Evolutionary conservation across 2,113 vertebrate genomes (phyloP).

Genomic region (Cyanoramphus novaezelandiae): DNA sequence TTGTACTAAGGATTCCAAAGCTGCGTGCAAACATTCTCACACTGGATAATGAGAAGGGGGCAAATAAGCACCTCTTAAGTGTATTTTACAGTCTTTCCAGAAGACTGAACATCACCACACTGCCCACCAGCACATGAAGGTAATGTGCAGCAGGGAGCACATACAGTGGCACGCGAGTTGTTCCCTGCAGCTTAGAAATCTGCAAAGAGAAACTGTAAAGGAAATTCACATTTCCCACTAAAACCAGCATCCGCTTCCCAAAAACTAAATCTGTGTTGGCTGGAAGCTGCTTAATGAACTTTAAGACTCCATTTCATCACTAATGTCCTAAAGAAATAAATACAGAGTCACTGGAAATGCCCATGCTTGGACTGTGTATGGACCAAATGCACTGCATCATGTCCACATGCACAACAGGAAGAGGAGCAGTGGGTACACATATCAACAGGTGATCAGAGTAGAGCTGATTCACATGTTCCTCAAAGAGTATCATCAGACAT

Average conservation of each 20-base stretch:
- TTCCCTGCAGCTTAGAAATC: background rate
- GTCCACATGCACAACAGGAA: background rate
- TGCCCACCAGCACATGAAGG: accelerated
- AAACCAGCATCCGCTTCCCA: background rate
- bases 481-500: background rate
- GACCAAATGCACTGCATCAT: accelerated
- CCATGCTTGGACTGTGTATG: background rate
- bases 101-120: background rate
- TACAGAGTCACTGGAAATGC: background rate
- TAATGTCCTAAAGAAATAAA: background rate
- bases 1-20: background rate
- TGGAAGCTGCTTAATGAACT: background rate
- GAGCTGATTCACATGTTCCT: background rate
- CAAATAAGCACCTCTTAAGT: background rate
- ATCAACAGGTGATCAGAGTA: background rate
- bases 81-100: background rate
- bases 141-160: accelerated
- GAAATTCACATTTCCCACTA: background rate
- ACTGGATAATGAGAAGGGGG: background rate
- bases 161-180: accelerated
- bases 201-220: background rate
- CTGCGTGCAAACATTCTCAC: background rate
- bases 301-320: background rate
- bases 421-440: background rate
- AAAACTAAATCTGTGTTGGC: background rate